A percentile compares a stretch with the other conserved stretches of the same genome.
phyloP scores from a whole-genome alignment of 2,797 vertebrate species.

The Odontamblyopus rebecca region DNA sequence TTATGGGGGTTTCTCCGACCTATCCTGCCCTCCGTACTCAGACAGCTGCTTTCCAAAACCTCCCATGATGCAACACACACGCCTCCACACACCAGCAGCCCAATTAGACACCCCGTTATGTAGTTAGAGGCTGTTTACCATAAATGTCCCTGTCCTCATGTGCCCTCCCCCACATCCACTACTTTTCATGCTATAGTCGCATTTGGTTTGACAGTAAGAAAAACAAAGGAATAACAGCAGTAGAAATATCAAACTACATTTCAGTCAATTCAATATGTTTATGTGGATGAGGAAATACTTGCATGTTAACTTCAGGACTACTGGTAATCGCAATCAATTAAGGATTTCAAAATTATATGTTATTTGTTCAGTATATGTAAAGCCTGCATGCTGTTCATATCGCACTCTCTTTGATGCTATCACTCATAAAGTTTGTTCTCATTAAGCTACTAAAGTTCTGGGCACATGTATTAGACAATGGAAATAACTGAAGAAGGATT shows the following conservation, averaged over 20 bases:
- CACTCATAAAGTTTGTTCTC: no score
- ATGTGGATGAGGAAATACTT: not conserved
- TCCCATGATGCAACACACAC: conserved; percentile 34
- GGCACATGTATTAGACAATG: no score
- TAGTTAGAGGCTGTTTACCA: conserved; percentile 61
- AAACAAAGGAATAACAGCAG: not conserved
- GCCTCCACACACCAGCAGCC: conserved; percentile 25
- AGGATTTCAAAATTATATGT: no score
- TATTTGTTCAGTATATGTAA: no score
- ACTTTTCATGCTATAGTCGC: not conserved
- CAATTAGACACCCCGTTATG: conserved; percentile 69
- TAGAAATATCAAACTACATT: not conserved
- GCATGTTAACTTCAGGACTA: not conserved
- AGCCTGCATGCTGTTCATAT: not conserved
- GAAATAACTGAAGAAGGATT: not conserved
- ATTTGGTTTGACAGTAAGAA: not conserved
- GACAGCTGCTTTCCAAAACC: conserved; percentile 60
- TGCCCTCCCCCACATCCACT: conserved; percentile 12
- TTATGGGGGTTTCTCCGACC: conserved; percentile 52
- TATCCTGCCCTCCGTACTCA: conserved; percentile 37
- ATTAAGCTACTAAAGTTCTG: not conserved
- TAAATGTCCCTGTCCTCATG: conserved; percentile 35
- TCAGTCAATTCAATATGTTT: not conserved
- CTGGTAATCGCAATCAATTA: no score
- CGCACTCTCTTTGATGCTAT: not conserved